Evolutionary conservation across 2,113 vertebrate species (phyloP), one percentile per base, ranked within the genome.

Genomic region (Dipodomys stephensi): DNA sequence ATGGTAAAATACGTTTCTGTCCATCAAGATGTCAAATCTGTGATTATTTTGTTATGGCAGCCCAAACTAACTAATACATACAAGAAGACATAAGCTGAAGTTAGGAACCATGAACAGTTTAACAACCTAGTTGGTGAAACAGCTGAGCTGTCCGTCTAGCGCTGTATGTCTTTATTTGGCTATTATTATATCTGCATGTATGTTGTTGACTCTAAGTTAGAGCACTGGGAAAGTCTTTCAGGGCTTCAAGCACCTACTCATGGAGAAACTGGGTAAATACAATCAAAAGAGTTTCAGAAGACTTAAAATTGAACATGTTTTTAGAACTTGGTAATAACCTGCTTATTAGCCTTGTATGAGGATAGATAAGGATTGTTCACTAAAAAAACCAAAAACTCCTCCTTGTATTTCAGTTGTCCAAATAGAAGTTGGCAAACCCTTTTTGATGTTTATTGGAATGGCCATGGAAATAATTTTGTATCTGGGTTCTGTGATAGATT

Each of bases 401-500:
- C 49, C 82, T 92, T 64, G 10, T 78, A 60, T 23, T 74, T 30
- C 25, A 78, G 83, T 30, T 73, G 53, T n/a, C 53, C 7, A 5
- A 92, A 87, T 84, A 53, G 71, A 76, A 89, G 39, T 68, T 91
- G 73, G 93, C 68, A 74, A 89, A 23, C 15, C 30, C 49, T 93
- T 93, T 94, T 93, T 78, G 77, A 78, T 93, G 76, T 96, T 96
- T 94, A 87, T 46, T 86, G 71, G 28, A 89, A 74, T 64, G 88
- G 82, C 78, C 44, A n/a, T 92, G 79, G 74, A 94, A 93, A 93
- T 90, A 93, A 92, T 93, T 93, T 92, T 92, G 49, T 91, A 88
- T 72, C 80, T 96, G 90, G 22, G 88, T 69, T 93, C 74, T 92
- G 71, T 85, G 80, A 95, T 92, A 95, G 94, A 93, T 93, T 96